Evolutionary conservation across 2,888 invertebrate species (phyloP), one percentile per base, ranked within the genome.

Genomic region (Melanargia galathea): DNA sequence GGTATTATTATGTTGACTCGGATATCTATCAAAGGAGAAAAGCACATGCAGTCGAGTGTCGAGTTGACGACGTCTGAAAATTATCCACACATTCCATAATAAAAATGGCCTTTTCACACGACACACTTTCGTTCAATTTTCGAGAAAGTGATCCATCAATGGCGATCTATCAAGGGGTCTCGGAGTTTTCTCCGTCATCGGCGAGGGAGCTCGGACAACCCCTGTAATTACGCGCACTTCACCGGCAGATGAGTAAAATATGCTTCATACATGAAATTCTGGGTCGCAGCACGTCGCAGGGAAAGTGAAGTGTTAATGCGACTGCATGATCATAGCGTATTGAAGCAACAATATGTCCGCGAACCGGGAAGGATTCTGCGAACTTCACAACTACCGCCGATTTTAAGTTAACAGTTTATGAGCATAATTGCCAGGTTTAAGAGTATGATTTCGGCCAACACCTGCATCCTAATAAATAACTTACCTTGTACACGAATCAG

Each of bases 221-320:
- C 83, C 81, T 81, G 81, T 87, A 89, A 90, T 90, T 90, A 90
- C 82, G 68, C 75, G 77, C 78, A 79, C 78, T 84, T 81, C 80
- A 79, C 82, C 84, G 85, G 88, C 85, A 90, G 90, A 90, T 89
- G 89, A 88, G 89, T 90, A 88, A 87, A 88, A n/a, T n/a, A n/a
- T n/a, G n/a, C n/a, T n/a, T n/a, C n/a, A n/a, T 84, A 86, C 83
- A 76, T 86, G 83, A 84, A 86, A 87, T 87, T 90, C 88, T 87
- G 82, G 85, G 85, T 82, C 87, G 80, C 74, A 77, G 85, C 87
- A 81, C 84, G 85, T 82, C 87, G 80, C 74, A 77, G 85, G 82
- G 90, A 90, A 90, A 90, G 90, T 90, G 84, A 87, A 86, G 86
- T 87, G 86, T 83, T 87, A 89, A 87, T 87, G 79, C 81, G 87